Percentiles rank a stretch among this genome's conserved stretches.
Conservation (phyloP, 2,888 invertebrate genomes). For the Druceiella hillmani region DNA sequence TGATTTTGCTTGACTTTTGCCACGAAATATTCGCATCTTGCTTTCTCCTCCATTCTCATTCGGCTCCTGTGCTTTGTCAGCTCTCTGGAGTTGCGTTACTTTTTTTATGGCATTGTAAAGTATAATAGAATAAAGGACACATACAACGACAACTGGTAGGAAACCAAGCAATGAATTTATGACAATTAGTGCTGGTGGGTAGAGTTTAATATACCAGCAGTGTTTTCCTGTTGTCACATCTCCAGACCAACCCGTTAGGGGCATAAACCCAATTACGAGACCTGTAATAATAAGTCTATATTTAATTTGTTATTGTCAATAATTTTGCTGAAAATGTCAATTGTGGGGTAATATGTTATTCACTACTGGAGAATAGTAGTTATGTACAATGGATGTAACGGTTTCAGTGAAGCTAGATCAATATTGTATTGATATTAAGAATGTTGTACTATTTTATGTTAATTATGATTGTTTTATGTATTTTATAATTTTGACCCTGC, state of each 20-base stretch:
- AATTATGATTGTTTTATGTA: no score
- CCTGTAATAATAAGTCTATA: constrained; percentile 42
- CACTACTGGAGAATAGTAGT: no score
- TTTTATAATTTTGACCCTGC: no score
- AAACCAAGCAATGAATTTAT: constrained; percentile 51
- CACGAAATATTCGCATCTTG: no score
- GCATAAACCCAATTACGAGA: constrained; percentile 53
- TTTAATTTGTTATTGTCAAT: no score
- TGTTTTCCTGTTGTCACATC: constrained; percentile 44
- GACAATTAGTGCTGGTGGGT: constrained; percentile 50
- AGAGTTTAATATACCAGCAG: constrained; percentile 55
- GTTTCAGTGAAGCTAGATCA: no score
- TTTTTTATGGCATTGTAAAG: constrained; percentile 52
- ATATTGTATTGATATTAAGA: no score
- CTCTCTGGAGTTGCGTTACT: constrained; percentile 31
- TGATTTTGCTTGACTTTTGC: constrained; percentile 25
- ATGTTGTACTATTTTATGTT: no score
- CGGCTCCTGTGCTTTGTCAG: constrained; percentile 30
- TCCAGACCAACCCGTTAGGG: constrained; percentile 47
- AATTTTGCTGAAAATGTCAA: no score
- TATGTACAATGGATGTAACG: no score
- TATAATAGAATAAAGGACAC: constrained; percentile 53
- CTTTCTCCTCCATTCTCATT: constrained; percentile 27
- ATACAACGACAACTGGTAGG: constrained; percentile 43
- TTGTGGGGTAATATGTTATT: no score